phyloP scores from a whole-genome alignment of 2,888 invertebrate genomes.

The Abscondita cerata region DNA sequence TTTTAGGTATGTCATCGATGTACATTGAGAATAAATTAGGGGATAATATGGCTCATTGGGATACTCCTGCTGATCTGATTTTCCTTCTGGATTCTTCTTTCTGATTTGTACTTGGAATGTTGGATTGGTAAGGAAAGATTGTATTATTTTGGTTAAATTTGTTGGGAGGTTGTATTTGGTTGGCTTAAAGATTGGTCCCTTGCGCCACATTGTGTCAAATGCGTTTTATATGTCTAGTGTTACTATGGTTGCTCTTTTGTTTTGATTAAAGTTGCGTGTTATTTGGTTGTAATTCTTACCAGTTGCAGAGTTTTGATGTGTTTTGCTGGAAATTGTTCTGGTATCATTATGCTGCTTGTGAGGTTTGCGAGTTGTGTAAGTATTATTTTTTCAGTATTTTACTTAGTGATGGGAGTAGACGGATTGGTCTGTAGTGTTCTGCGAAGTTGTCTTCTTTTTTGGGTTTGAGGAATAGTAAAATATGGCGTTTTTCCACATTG shows the following conservation, averaged over 20 bases:
- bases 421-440: slow-evolving; percentile 36
- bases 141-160: slow-evolving; percentile 36
- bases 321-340: slow-evolving; percentile 43
- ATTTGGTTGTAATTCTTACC: slow-evolving; percentile 42
- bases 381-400: slow-evolving; percentile 37
- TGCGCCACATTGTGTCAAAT: slow-evolving; percentile 49
- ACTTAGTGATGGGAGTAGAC: slow-evolving; percentile 24
- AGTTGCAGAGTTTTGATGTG: slow-evolving; percentile 46
- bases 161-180: slow-evolving; percentile 36
- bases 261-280: slow-evolving; percentile 41
- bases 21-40: neutral
- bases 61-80: slow-evolving; percentile 3
- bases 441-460: slow-evolving; percentile 25
- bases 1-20: slow-evolving; percentile 4
- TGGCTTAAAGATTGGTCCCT: slow-evolving; percentile 47
- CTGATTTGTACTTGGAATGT: slow-evolving; percentile 37
- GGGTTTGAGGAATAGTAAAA: slow-evolving; percentile 25
- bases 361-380: slow-evolving; percentile 14
- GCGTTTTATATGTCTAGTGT: slow-evolving; percentile 51
- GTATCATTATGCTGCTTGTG: slow-evolving; percentile 18
- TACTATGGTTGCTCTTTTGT: slow-evolving; percentile 41
- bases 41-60: slow-evolving; percentile 3
- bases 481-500: neutral
- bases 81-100: slow-evolving; percentile 6
- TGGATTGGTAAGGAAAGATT: slow-evolving; percentile 41